Conservation (phyloP, 2,113 vertebrate species). For the Muntiacus reevesi region DNA sequence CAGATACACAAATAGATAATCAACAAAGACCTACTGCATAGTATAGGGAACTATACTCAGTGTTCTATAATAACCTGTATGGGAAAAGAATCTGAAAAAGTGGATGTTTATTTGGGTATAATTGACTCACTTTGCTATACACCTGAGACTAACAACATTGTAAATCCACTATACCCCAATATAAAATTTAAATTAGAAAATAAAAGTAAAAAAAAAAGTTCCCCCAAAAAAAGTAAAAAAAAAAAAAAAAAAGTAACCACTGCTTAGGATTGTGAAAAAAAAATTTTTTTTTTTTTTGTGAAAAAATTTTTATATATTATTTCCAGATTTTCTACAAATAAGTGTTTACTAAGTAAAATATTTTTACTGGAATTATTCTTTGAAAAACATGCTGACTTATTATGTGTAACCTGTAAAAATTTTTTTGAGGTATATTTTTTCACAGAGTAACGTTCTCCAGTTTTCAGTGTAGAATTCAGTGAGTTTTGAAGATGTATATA, state of each 20-base stretch:
- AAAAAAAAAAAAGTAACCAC: not conserved
- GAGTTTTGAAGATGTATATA: not conserved
- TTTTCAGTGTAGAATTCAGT: not conserved
- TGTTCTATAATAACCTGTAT: not conserved
- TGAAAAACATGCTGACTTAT: constrained; percentile 2
- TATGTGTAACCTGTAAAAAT: not conserved
- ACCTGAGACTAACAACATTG: not conserved
- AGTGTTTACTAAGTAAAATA: constrained; percentile 9
- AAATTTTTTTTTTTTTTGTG: not conserved
- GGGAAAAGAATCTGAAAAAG: not conserved
- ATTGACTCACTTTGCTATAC: not conserved
- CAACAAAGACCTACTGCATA: not conserved
- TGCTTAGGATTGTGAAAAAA: constrained; percentile 23
- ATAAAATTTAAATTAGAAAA: not conserved
- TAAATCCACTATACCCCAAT: not conserved
- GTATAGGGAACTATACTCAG: not conserved
- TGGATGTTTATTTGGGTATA: not conserved
- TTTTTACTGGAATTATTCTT: constrained; percentile 23
- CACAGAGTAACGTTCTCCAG: not conserved
- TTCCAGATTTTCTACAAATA: constrained; percentile 50
- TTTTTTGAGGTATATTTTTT: not conserved
- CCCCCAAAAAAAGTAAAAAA: not conserved
- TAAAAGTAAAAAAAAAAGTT: not conserved
- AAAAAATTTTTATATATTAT: constrained; percentile 26
- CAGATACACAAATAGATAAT: not conserved